Percentiles rank a stretch among this genome's conserved stretches.
Conservation (phyloP, 2,113 vertebrate species). For the Ranitomeya imitator region DNA sequence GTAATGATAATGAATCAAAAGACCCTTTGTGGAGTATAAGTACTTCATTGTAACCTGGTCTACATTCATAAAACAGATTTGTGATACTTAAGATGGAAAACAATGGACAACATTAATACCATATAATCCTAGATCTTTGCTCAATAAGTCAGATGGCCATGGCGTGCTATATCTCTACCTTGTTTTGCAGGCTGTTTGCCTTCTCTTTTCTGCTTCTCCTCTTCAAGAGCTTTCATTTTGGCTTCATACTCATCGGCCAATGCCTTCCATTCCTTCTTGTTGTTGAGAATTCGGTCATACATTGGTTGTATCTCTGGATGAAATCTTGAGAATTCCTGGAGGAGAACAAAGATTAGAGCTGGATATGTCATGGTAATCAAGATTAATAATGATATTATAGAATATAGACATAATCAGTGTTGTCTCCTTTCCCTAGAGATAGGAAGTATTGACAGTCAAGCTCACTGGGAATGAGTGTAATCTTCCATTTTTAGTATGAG, state of each 20-base stretch:
- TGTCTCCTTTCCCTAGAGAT: neutral
- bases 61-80: neutral
- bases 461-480: neutral
- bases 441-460: neutral
- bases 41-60: neutral
- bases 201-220: conserved; percentile 76
- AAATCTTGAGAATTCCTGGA: conserved; percentile 93
- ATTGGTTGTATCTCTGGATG: conserved; percentile 90
- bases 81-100: neutral
- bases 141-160: neutral
- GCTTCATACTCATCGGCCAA: conserved; percentile 87
- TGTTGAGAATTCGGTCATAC: conserved; percentile 90
- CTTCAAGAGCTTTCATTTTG: conserved; percentile 82
- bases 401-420: neutral
- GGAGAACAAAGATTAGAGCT: neutral
- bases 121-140: neutral
- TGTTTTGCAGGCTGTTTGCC: conserved; percentile 66
- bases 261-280: conserved; percentile 92
- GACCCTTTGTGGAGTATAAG: no score
- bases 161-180: conserved; percentile 69
- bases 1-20: no score
- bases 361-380: neutral
- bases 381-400: neutral
- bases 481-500: neutral
- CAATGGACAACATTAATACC: no score